Evolutionary conservation across 2,113 vertebrate genomes (phyloP), one percentile per base, ranked within the genome.

Genomic region (Chaenocephalus aceratus): DNA sequence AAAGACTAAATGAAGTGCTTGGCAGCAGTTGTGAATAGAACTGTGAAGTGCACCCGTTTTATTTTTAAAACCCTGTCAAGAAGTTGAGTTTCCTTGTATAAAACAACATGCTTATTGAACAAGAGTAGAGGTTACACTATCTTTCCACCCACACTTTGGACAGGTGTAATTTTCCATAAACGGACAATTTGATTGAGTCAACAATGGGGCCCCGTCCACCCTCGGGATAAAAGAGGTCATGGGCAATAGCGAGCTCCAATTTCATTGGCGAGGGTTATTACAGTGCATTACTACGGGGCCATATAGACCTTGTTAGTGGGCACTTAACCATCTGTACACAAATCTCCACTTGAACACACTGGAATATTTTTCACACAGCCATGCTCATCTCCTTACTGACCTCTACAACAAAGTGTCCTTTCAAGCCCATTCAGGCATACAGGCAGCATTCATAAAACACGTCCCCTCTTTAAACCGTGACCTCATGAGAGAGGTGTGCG

Each of bases 301-400:
- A 86, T 86, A 93, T 76, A 91, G 89, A 92, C 83, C 85, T 89
- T 91, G 91, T 93, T 94, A 95, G 92, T 76, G 67, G 91, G 82
- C 90, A 94, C 93, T 96, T 94, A 91, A 93, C 94, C 94, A 95
- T 96, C 94, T 95, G 95, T 93, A 93, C 92, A 91, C 89, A 91
- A 80, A 82, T 84, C 86, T 86, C 80, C 85, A 92, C 77, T 78
- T 36, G 75, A 89, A 75, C 82, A 70, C 56, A 68, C 60, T 70
- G 79, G 76, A 87, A 89, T 91, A 87, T 89, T 84, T 88, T 87
- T 84, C 85, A 80, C 58, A 64, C 80, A 80, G 54, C 72, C 64
- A 6, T 23, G 86, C 61, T 94, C 90, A 90, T 93, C 85, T 93
- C 77, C 84, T 91, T 86, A 87, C 78, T 90, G 93, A 94, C 94